Conservation (phyloP, 2,797 vertebrate genomes). For the Champsocephalus gunnari region DNA sequence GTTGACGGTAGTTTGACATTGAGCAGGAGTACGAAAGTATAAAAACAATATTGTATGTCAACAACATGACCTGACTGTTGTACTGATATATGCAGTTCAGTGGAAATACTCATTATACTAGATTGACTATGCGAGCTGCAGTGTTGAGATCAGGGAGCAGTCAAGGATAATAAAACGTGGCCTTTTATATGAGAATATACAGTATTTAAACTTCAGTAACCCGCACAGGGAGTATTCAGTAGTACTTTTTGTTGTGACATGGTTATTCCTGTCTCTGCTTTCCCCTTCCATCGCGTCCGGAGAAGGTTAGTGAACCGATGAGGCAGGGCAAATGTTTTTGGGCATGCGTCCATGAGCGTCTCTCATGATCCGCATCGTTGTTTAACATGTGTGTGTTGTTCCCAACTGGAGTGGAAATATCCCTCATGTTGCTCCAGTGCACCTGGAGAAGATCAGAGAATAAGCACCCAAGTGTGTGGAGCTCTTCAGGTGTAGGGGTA, state of each 20-base stretch:
- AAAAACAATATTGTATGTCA: background rate
- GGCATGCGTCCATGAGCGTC: slow-evolving; percentile 30
- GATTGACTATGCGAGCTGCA: background rate
- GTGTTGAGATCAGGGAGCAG: background rate
- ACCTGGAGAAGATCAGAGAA: slow-evolving; percentile 39
- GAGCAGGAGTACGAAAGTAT: background rate
- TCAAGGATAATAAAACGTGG: no score
- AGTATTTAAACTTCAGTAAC: slow-evolving; percentile 1
- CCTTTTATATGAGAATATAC: slow-evolving; percentile 5
- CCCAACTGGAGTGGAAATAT: slow-evolving; percentile 44
- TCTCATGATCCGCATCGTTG: slow-evolving; percentile 22
- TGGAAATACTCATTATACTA: background rate
- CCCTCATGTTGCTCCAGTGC: slow-evolving; percentile 39
- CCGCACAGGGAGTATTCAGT: slow-evolving; percentile 45
- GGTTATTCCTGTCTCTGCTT: slow-evolving; percentile 20
- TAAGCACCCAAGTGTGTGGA: slow-evolving; percentile 4
- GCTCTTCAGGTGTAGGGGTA: background rate
- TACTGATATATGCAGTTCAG: background rate
- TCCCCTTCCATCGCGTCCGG: slow-evolving; percentile 36
- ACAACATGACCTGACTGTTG: background rate
- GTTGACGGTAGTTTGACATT: background rate
- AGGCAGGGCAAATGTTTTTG: slow-evolving; percentile 49
- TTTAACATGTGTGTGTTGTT: slow-evolving; percentile 34
- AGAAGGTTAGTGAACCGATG: slow-evolving; percentile 50
- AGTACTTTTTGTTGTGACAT: slow-evolving; percentile 46